Evolutionary conservation across 1,140 invertebrate species (phyloP), one percentile per base, ranked within the genome.

Genomic region (Ctenoplectra terminalis): DNA sequence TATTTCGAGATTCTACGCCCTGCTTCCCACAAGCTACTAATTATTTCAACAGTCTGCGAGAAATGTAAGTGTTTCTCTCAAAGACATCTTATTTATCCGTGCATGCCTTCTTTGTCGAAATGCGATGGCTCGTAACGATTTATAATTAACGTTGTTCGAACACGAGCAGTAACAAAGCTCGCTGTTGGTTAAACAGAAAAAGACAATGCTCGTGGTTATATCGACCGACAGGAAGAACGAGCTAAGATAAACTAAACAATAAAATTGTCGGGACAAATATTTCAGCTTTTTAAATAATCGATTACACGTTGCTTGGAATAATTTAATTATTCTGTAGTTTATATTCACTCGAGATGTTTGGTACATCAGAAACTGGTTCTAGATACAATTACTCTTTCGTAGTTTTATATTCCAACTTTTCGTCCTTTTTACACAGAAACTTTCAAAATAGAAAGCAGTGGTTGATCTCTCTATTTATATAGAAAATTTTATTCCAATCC

Each of bases 81-180:
- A 13, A 54, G 13, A 60, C 29, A 29, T 37, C 20, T 63, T 61
- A 61, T 52, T 52, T 50, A n/a, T 0, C 5, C 1, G 6, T 56
- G 26, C 1, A 29, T 23, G 26, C 20, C n/a, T 50, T 50, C 26
- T 50, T 79, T 72, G 56, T 72, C 34, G 20, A 15, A 52, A 72
- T 23, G 20, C 26, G 15, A 31, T 40, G 26, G 23, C 29, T 60
- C n/a, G 56, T 20, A 50, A 71, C 66, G 40, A 78, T 56, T 34
- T 78, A 58, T 58, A 71, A 60, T 70, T 70, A 48, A 60, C 60
- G 31, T 52, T 29, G 34, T 66, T 52, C 31, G n/a, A 29, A 20
- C 31, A 20, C 1, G 46, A 64, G 6, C 8, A 29, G 34, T n/a
- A 52, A n/a, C n/a, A 17, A 61, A 64, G 34, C 43, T 34, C 20